A percentile compares a stretch with the other conserved stretches of the same genome.
Evolutionary conservation across 1,140 invertebrate genomes (phyloP).

Genomic region (Hylaeus anthracinus): DNA sequence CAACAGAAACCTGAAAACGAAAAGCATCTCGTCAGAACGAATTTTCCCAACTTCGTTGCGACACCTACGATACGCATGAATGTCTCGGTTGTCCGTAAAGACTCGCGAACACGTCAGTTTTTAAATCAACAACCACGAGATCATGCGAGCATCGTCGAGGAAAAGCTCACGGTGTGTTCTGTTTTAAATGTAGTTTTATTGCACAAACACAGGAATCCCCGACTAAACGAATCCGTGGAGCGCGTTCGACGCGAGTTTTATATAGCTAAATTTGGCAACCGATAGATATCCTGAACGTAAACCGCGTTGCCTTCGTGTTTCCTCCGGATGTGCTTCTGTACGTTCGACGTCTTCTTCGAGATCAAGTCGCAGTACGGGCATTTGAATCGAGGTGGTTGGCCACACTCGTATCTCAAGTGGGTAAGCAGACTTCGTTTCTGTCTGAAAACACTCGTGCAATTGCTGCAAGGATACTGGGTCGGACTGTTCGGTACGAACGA

Average conservation of each 20-base stretch:
- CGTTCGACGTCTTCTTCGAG: slow-evolving; percentile 75
- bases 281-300: slow-evolving; percentile 59
- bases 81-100: too few species aligned
- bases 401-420: slow-evolving; percentile 82
- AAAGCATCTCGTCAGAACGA: too few species aligned
- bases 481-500: slow-evolving; percentile 37
- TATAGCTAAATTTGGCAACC: not conserved
- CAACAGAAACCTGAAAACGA: too few species aligned
- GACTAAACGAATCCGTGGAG: not conserved
- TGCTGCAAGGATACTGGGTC: slow-evolving; percentile 81
- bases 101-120: too few species aligned
- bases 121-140: too few species aligned
- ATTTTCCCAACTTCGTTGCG: too few species aligned
- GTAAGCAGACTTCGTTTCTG: slow-evolving; percentile 81
- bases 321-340: slow-evolving; percentile 69
- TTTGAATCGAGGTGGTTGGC: slow-evolving; percentile 82
- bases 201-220: not conserved
- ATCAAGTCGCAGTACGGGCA: slow-evolving; percentile 79
- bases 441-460: slow-evolving; percentile 81
- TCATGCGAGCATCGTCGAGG: too few species aligned
- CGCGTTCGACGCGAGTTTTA: not conserved
- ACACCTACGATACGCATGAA: too few species aligned
- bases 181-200: not conserved
- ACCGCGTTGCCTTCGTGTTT: slow-evolving; percentile 59
- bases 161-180: not conserved